A percentile compares a stretch with the other conserved stretches of the same genome.
These are phyloP conservation scores for Acanthiza pusilla DNA, from an alignment of 2,797 vertebrate genomes.

Conservation along the genomic window DNA sequence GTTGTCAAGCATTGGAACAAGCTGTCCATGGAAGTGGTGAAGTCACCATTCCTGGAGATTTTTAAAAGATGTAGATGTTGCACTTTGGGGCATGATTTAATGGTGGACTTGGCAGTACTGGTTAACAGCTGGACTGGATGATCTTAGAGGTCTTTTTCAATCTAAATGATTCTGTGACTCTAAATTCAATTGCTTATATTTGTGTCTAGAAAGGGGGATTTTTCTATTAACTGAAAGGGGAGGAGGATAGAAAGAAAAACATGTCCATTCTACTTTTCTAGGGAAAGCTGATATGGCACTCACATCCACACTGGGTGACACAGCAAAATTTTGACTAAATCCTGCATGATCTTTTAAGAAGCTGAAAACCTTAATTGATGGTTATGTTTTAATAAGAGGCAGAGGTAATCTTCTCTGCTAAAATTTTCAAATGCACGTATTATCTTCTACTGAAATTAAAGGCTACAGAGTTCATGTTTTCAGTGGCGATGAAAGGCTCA, in stretches of 20 bases:
- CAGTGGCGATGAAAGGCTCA: not conserved
- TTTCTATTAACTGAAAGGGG: not conserved
- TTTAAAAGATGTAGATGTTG: not conserved
- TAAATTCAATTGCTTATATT: not conserved
- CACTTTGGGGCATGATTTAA: not conserved
- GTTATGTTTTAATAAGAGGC: not conserved
- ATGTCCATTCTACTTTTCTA: not conserved
- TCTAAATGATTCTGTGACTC: not conserved
- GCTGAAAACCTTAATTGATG: not conserved
- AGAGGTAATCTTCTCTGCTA: not conserved
- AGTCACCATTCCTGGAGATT: not conserved
- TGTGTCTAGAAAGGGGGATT: not conserved
- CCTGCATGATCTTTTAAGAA: not conserved
- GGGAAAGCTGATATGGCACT: not conserved
- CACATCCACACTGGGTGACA: not conserved
- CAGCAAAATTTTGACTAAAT: not conserved
- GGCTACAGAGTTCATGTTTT: not conserved
- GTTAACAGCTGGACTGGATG: not conserved
- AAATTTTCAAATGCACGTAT: not conserved
- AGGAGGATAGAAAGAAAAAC: not conserved
- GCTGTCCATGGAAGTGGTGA: not conserved
- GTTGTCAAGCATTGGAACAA: not conserved
- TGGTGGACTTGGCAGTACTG: not conserved
- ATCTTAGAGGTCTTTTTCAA: not conserved
- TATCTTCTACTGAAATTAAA: not conserved